phyloP scores from a whole-genome alignment of 2,797 vertebrate species.

The Falco columbarius region DNA sequence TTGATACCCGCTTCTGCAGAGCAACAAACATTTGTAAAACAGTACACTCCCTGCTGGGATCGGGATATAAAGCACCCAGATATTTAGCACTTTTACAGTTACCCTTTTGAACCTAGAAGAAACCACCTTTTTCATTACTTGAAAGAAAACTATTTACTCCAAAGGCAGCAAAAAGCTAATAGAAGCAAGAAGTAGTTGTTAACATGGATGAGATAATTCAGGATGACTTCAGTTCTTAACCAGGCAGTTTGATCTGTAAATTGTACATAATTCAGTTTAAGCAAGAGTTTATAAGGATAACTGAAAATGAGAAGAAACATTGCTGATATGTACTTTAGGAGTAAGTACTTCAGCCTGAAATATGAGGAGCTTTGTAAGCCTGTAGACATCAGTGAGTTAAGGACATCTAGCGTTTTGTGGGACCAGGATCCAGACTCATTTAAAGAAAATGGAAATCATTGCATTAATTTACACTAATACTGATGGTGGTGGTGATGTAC shows the following conservation, averaged over 20 bases:
- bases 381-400: not conserved
- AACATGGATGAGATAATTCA: not conserved
- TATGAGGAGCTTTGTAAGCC: not conserved
- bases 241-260: not conserved
- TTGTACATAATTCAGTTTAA: not conserved
- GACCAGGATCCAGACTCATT: not conserved
- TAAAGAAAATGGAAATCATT: not conserved
- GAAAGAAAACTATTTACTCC: constrained; percentile 2
- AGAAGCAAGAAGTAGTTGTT: not conserved
- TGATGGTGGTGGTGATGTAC: not conserved
- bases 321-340: not conserved
- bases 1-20: not conserved
- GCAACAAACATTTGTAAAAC: not conserved
- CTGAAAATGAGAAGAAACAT: not conserved
- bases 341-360: not conserved
- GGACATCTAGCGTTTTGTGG: not conserved
- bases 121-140: not conserved
- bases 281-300: not conserved
- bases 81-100: not conserved
- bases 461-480: not conserved
- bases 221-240: not conserved
- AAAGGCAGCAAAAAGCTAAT: not conserved
- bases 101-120: not conserved
- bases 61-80: not conserved
- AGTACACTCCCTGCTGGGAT: not conserved